Conservation (phyloP, 2,113 vertebrate species). For the Daubentonia madagascariensis region DNA sequence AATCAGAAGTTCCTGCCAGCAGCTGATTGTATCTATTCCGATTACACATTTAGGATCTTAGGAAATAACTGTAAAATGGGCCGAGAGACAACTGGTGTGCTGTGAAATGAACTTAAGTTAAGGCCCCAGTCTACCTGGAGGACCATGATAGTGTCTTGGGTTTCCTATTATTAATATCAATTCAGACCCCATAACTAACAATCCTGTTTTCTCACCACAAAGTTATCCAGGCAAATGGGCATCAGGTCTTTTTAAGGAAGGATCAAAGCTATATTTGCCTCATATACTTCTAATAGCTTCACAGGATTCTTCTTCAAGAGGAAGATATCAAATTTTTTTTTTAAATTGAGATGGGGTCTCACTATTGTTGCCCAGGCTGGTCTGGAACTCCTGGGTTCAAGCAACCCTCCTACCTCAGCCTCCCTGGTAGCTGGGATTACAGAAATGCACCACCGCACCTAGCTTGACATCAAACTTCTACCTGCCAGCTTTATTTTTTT, state of each 20-base stretch:
- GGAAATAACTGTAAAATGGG: background rate
- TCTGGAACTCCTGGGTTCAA: too few relatives aligned
- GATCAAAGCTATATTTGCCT: background rate
- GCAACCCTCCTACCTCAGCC: too few relatives aligned
- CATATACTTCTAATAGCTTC: background rate
- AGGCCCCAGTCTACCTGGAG: background rate
- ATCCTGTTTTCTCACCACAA: background rate
- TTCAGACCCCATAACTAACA: background rate
- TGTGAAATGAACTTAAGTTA: background rate
- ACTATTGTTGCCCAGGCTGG: too few relatives aligned
- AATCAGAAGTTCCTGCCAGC: background rate
- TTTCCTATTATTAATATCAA: background rate
- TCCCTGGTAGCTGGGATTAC: too few relatives aligned
- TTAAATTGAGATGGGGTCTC: too few relatives aligned
- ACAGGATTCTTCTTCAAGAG: background rate
- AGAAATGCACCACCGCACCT: too few relatives aligned
- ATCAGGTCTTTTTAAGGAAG: background rate
- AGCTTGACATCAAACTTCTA: background rate
- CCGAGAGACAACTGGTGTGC: background rate
- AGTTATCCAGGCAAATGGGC: background rate
- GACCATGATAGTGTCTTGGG: background rate
- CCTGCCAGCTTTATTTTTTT: background rate
- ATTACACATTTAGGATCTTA: background rate
- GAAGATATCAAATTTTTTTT: background rate
- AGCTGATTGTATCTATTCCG: background rate